Base-by-base conservation (phyloP, 2,113 vertebrate species). In the Salvelinus alpinus region DNA sequence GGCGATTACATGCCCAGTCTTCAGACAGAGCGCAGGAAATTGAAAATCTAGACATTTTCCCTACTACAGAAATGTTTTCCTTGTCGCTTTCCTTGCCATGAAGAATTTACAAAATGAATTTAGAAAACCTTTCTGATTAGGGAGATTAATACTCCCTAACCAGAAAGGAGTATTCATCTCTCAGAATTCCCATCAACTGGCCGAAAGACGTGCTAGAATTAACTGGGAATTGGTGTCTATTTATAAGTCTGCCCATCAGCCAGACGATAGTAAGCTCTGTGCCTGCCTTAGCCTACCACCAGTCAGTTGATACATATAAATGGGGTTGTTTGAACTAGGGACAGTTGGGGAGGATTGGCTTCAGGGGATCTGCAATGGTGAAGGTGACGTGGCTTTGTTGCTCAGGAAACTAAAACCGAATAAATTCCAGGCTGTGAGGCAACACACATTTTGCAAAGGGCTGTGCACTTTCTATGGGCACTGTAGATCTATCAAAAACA, bases 291-390 rank as follows among this genome's bases (percentile, higher is more conserved):
- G 4, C 60, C 20, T 44, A 9, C 38, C 9, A 71, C 22, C 54
- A 57, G 54, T 44, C 38, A 72, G 20, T 9, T 71, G 31, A 82
- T 57, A 72, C 8, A 67, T 66, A 67, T 73, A 54, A 7, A 54
- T 67, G 70, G 59, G 22, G n/a, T 2, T 47, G 3, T 7, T 9
- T 31, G 59, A 51, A 47, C 0, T 8, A 5, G 64, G 24, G 25
- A 5, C 59, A 71, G 20, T 20, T 14, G 13, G 38, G 38, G 38
- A 11, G 38, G 38, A 44, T 12, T 12, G 38, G 38, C 38, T 44
- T 18, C 14, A 57, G 54, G 54, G 18, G 54, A 20, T 57, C 54
- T 57, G 20, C 4, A 57, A 57, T 20, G 20, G 20, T 57, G 54
- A 57, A 18, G 4, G 16, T 11, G 38, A 44, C 2, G 9, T 11